Percentiles rank a stretch among this genome's conserved stretches.
phyloP scores from a whole-genome alignment of 2,888 invertebrate genomes.

The Amblyjoppa fuscipennis region DNA sequence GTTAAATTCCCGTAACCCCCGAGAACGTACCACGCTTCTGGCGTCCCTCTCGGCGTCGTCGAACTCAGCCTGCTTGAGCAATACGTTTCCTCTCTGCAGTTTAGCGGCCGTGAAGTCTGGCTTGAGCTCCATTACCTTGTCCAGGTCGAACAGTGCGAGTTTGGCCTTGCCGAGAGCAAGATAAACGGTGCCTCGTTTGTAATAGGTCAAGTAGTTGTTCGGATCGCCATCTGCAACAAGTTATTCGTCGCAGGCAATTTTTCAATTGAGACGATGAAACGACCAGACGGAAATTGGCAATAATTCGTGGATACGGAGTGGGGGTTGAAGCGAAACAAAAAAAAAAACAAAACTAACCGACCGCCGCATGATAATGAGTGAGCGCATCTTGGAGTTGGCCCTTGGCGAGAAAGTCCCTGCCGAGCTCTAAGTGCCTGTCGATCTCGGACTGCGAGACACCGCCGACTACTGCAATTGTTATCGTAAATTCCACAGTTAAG shows the following conservation, averaged over 20 bases:
- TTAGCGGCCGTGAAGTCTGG: conserved; percentile 97
- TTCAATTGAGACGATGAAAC: not conserved
- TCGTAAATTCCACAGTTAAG: conserved; percentile 15
- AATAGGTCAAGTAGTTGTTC: conserved; percentile 97
- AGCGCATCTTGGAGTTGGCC: conserved; percentile 98
- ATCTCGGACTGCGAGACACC: conserved; percentile 92
- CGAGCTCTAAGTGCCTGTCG: conserved; percentile 97
- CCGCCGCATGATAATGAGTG: conserved; percentile 98
- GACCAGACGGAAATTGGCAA: not conserved
- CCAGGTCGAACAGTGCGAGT: conserved; percentile 97
- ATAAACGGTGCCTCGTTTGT: conserved; percentile 97
- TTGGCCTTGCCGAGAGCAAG: conserved; percentile 98
- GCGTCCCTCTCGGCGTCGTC: conserved; percentile 94
- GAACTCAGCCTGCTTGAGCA: conserved; percentile 95
- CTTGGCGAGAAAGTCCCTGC: conserved; percentile 95
- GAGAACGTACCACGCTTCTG: conserved; percentile 91
- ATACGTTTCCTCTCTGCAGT: conserved; percentile 93
- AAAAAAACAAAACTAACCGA: conserved; percentile 89
- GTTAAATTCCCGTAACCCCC: not conserved
- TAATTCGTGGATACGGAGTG: not conserved
- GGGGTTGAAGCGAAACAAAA: not conserved
- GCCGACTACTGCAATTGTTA: conserved; percentile 88
- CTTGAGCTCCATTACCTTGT: conserved; percentile 96
- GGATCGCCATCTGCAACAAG: conserved; percentile 95
- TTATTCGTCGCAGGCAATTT: not conserved